Percentiles rank a stretch among this genome's conserved stretches.
Conservation (phyloP, 2,113 vertebrate species). For the Mus musculus region GRCm39 chr13:48370501-48371000, state of each 20-base stretch:
- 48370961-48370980: not conserved
- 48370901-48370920: not conserved
- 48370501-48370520: not conserved
- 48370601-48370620: not conserved
- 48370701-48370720: too few relatives aligned
- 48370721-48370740: not conserved
- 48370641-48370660: not conserved
- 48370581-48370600: fast-evolving
- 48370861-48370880: not conserved
- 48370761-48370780: not conserved
- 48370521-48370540: not conserved
- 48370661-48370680: not conserved
- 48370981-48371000: not conserved
- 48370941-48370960: not conserved
- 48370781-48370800: not conserved
- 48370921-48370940: not conserved
- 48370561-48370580: fast-evolving
- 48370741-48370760: not conserved
- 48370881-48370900: not conserved
- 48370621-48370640: not conserved
- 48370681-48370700: not conserved
- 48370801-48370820: not conserved
- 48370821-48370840: not conserved
- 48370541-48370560: not conserved
- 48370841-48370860: not conserved